These are phyloP conservation scores for Ips typographus DNA, from an alignment of 1,140 invertebrate genomes.

Conservation along the genomic window DNA sequence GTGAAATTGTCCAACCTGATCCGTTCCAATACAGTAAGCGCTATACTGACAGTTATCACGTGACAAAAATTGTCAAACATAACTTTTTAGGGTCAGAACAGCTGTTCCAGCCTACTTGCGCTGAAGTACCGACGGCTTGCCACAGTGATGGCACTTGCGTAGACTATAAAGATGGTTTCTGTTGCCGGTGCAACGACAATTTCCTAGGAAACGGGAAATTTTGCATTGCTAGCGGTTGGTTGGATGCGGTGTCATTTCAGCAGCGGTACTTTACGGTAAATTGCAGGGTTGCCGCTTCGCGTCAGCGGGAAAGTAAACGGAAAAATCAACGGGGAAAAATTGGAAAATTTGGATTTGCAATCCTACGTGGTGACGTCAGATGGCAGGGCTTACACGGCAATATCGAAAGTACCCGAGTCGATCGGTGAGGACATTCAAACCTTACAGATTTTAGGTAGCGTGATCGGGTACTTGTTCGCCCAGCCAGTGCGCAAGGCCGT, in stretches of 20 bases:
- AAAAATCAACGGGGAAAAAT: conserved; percentile 71
- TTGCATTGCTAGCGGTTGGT: conserved; percentile 77
- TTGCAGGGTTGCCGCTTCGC: conserved; percentile 72
- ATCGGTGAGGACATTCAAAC: conserved; percentile 80
- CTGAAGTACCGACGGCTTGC: conserved; percentile 66
- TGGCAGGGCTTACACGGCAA: conserved; percentile 86
- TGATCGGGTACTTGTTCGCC: conserved; percentile 92
- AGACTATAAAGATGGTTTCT: conserved; percentile 82
- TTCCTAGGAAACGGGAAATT: conserved; percentile 90
- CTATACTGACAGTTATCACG: background rate
- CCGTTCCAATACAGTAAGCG: conserved; percentile 54
- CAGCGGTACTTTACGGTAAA: background rate
- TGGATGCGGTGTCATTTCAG: background rate
- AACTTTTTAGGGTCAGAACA: conserved; percentile 23
- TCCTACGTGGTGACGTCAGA: conserved; percentile 89
- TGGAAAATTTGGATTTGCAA: conserved; percentile 83
- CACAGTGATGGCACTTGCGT: conserved; percentile 79
- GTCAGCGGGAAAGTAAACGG: conserved; percentile 84
- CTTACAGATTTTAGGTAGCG: conserved; percentile 73
- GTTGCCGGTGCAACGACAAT: conserved; percentile 78
- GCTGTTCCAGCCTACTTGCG: conserved; percentile 53
- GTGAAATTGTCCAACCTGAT: conserved; percentile 67
- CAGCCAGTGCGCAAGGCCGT: conserved; percentile 68
- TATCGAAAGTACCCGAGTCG: conserved; percentile 72
- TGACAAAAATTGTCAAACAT: conserved; percentile 2